These are phyloP conservation scores for Pseudolaguvia tuberculata DNA, from an alignment of 2,113 vertebrate genomes.

Conservation along the genomic window DNA sequence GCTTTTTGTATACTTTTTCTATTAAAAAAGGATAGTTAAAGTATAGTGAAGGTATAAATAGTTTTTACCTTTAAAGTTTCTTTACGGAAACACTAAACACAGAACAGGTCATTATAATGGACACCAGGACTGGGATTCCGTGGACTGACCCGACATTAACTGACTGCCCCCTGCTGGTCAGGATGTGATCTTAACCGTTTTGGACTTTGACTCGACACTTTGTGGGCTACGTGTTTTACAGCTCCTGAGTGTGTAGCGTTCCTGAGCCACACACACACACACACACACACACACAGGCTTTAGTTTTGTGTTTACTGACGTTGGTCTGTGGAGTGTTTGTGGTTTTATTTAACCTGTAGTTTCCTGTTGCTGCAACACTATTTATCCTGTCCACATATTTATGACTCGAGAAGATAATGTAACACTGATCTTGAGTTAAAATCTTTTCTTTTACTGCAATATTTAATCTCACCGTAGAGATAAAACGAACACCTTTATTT, in stretches of 20 bases:
- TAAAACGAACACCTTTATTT: not conserved
- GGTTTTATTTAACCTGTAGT: not conserved
- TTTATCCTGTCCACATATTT: not conserved
- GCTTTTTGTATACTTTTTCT: too few species aligned
- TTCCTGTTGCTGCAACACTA: not conserved
- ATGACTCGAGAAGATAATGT: not conserved
- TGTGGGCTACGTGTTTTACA: constrained; percentile 20
- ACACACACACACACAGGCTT: not conserved
- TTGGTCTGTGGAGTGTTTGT: not conserved
- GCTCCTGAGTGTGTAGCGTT: constrained; percentile 40
- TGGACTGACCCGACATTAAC: constrained; percentile 21
- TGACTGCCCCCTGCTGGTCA: constrained; percentile 64
- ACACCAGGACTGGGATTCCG: too few species aligned
- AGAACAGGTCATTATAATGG: not conserved
- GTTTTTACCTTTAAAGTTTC: too few species aligned
- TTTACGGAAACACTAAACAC: not conserved
- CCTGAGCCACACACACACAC: constrained; percentile 39
- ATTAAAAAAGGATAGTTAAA: too few species aligned
- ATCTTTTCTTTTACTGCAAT: not conserved
- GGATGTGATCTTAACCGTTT: constrained; percentile 40
- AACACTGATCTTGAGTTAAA: not conserved
- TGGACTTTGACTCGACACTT: constrained; percentile 2
- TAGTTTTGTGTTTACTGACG: constrained; percentile 46
- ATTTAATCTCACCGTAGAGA: not conserved
- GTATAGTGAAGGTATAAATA: too few species aligned